phyloP scores from a whole-genome alignment of 2,113 vertebrate genomes.

The Butorides virescens region DNA sequence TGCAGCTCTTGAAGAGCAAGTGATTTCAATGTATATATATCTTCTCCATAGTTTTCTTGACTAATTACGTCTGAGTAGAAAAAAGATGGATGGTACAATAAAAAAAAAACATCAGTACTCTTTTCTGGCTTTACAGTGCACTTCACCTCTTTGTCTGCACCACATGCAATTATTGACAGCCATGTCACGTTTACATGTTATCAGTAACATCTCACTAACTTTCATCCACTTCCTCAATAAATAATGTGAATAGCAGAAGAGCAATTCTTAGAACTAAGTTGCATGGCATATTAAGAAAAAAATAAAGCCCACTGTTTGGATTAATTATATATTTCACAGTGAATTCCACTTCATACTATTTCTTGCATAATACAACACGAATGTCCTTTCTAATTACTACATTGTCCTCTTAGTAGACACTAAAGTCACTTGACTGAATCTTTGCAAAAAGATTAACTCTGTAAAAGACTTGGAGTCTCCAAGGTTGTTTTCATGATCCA shows the following conservation, averaged over 20 bases:
- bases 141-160: neutral
- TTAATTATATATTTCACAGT: neutral
- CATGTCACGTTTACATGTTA: neutral
- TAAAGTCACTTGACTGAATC: neutral
- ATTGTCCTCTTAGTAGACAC: neutral
- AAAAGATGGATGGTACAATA: neutral
- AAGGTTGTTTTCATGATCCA: neutral
- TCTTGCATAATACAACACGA: neutral
- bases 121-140: neutral
- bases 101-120: neutral
- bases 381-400: neutral
- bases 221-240: neutral
- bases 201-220: neutral
- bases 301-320: neutral
- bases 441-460: neutral
- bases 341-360: neutral
- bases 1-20: neutral
- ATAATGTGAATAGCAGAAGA: neutral
- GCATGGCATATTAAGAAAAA: neutral
- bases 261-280: neutral
- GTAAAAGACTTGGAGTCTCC: neutral
- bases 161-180: neutral
- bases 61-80: neutral
- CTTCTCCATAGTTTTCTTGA: neutral
- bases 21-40: neutral